Evolutionary conservation across 2,888 invertebrate species (phyloP).

Genomic region (Noctua fimbriata): DNA sequence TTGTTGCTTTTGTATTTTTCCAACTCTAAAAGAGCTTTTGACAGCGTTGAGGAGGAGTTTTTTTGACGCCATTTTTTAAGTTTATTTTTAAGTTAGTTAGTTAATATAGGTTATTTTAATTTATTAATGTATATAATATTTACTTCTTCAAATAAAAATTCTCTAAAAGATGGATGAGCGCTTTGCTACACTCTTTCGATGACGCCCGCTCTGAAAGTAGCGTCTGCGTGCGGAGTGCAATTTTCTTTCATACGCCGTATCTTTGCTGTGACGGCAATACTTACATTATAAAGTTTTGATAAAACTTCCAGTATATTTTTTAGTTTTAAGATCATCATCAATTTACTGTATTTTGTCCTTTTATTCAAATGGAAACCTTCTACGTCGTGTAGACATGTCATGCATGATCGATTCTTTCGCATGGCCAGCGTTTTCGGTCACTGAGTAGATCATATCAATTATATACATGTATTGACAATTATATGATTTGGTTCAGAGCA

Average conservation of each 20-base stretch:
- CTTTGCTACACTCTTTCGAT: neutral
- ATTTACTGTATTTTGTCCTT: neutral
- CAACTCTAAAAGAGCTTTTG: neutral
- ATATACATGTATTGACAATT: slow-evolving; percentile 7
- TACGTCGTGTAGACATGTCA: neutral
- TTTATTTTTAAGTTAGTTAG: no score
- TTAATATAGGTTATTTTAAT: no score
- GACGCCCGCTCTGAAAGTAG: neutral
- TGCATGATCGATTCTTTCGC: neutral
- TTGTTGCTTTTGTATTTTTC: neutral
- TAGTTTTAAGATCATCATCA: neutral
- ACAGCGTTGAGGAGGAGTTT: no score
- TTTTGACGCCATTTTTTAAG: no score
- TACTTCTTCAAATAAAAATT: no score
- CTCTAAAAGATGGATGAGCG: neutral
- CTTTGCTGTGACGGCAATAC: neutral
- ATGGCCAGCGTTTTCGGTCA: slow-evolving; percentile 7
- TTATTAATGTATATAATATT: no score
- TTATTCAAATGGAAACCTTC: slow-evolving; percentile 6
- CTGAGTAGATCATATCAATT: slow-evolving; percentile 20
- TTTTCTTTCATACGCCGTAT: neutral
- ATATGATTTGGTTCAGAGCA: slow-evolving; percentile 1
- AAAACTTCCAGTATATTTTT: neutral
- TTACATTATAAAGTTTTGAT: neutral
- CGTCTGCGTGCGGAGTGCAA: slow-evolving; percentile 1